Percentiles rank a stretch among this genome's conserved stretches.
Evolutionary conservation across 2,888 invertebrate genomes (phyloP).

Genomic region (Tipula confusa): DNA sequence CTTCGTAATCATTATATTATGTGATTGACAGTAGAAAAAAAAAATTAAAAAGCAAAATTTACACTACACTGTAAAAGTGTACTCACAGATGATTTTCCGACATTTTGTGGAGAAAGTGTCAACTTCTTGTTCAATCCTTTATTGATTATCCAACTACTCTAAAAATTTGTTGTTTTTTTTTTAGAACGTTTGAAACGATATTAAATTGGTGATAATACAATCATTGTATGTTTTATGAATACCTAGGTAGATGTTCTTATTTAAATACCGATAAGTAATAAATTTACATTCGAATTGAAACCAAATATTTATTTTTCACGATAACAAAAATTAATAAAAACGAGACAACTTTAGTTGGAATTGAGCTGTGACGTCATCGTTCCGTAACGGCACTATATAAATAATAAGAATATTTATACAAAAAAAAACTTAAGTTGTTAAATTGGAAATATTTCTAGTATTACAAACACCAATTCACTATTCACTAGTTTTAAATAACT

Average conservation of each 20-base stretch:
- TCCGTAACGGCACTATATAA: conserved; percentile 25
- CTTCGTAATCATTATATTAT: neutral
- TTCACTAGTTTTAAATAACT: neutral
- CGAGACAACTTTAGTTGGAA: neutral
- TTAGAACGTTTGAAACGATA: neutral
- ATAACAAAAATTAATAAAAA: neutral
- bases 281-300: neutral
- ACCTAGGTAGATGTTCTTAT: neutral
- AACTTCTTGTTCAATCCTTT: conserved; percentile 26
- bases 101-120: conserved; percentile 29
- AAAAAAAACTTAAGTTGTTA: neutral
- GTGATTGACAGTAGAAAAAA: neutral
- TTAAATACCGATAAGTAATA: neutral
- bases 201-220: neutral
- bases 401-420: too few species aligned
- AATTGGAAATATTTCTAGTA: neutral
- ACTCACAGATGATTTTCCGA: conserved; percentile 31
- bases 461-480: neutral
- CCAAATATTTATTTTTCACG: neutral
- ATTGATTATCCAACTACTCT: conserved; percentile 7
- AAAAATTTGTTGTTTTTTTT: neutral
- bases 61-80: conserved; percentile 27
- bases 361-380: neutral
- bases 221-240: neutral
- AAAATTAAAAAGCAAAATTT: conserved; percentile 20